Evolutionary conservation across 2,797 vertebrate genomes (phyloP).

Genomic region (Steatocranus sp.): DNA sequence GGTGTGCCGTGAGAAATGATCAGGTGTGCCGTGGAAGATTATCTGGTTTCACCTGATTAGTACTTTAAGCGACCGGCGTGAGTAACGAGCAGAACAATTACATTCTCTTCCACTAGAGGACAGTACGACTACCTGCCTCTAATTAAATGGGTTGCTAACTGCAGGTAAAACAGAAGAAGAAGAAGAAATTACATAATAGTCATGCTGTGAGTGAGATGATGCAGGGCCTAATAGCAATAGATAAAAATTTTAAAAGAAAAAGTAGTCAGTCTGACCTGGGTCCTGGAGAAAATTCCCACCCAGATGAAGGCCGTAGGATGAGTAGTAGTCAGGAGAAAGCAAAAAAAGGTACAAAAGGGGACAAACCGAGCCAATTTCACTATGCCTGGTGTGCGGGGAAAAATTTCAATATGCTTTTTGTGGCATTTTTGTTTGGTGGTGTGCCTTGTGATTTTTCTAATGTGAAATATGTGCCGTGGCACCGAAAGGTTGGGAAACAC

Average conservation of each 20-base stretch:
- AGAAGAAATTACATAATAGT: neutral
- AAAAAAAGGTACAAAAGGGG: neutral
- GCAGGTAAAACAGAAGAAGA: neutral
- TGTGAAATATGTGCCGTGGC: neutral
- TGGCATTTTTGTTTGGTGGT: neutral
- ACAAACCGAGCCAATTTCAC: neutral
- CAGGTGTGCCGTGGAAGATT: neutral
- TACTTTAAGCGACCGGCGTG: accelerated
- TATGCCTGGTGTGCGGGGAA: neutral
- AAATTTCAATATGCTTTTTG: accelerated
- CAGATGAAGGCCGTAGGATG: neutral
- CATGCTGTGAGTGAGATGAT: neutral
- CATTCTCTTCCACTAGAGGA: neutral
- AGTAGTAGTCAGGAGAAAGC: neutral
- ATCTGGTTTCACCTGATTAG: neutral
- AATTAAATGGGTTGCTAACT: neutral
- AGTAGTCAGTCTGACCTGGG: neutral
- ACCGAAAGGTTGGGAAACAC: neutral
- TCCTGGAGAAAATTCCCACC: neutral
- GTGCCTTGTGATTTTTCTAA: neutral
- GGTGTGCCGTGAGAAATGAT: neutral
- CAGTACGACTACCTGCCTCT: neutral
- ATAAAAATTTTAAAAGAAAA: neutral
- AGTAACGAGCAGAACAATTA: neutral
- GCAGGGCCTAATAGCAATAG: neutral